Evolutionary conservation across 2,797 vertebrate genomes (phyloP).

Genomic region (Brachymystax lenok): DNA sequence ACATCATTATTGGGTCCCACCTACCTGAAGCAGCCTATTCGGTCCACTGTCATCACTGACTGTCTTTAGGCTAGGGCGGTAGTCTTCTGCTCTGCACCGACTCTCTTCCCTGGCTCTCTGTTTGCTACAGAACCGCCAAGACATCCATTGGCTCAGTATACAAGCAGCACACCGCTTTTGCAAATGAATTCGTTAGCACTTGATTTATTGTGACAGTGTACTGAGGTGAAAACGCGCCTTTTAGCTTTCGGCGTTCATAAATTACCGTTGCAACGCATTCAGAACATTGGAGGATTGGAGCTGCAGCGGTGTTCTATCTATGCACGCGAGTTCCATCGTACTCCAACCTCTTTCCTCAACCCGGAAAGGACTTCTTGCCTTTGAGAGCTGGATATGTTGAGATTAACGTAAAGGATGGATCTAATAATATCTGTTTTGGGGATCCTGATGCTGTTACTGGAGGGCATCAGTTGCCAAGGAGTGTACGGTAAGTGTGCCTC

Average conservation of each 20-base stretch:
- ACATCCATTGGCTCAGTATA: conserved; percentile 32
- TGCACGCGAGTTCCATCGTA: conserved; percentile 52
- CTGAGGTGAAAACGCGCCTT: background rate
- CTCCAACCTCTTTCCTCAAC: conserved; percentile 48
- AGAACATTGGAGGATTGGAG: conserved; percentile 36
- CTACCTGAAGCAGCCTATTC: conserved; percentile 36
- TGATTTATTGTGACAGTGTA: background rate
- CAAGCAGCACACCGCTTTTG: conserved; percentile 11
- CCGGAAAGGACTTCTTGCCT: conserved; percentile 74
- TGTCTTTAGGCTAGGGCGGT: conserved; percentile 51
- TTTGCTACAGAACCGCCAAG: conserved; percentile 31
- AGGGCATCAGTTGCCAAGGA: conserved; percentile 86
- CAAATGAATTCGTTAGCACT: conserved; percentile 1
- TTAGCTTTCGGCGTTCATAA: conserved; percentile 23
- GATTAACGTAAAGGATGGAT: conserved; percentile 92
- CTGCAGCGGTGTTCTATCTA: conserved; percentile 51
- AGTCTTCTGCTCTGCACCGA: conserved; percentile 38
- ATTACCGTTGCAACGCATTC: conserved; percentile 42
- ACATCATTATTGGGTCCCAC: conserved; percentile 22
- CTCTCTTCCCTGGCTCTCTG: conserved; percentile 25
- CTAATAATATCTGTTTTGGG: conserved; percentile 86
- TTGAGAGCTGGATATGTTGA: conserved; percentile 85
- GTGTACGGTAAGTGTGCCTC: conserved; percentile 87
- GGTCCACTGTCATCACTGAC: conserved; percentile 14
- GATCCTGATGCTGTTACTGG: conserved; percentile 85